These are phyloP conservation scores for Drosophila engyochracea DNA, from an alignment of 2,888 invertebrate genomes.

Conservation along the genomic window DNA sequence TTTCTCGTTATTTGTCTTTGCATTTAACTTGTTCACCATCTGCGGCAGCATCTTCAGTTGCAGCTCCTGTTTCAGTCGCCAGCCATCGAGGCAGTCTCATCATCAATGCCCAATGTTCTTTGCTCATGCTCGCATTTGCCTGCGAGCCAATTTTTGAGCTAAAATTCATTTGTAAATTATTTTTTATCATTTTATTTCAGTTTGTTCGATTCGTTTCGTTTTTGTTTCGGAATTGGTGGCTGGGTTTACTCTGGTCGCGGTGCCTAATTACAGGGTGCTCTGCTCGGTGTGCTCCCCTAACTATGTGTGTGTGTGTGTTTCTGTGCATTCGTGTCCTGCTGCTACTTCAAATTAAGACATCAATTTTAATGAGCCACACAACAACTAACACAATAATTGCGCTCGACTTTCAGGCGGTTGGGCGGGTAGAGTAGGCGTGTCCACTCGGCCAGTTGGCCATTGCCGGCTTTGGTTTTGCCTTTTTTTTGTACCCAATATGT, in stretches of 20 bases:
- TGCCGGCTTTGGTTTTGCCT: slow-evolving; percentile 62
- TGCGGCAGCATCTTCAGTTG: slow-evolving; percentile 4
- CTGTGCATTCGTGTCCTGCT: slow-evolving; percentile 53
- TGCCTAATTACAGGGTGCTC: slow-evolving; percentile 77
- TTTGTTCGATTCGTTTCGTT: slow-evolving; percentile 39
- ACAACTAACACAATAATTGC: slow-evolving; percentile 77
- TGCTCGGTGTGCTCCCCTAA: slow-evolving; percentile 25
- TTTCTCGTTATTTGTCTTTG: slow-evolving; percentile 75
- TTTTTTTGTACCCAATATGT: slow-evolving; percentile 19
- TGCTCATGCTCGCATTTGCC: slow-evolving; percentile 43
- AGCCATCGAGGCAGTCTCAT: slow-evolving; percentile 14
- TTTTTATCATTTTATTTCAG: slow-evolving; percentile 71
- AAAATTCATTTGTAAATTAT: slow-evolving; percentile 78
- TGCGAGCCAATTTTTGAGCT: slow-evolving; percentile 70
- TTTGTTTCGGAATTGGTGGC: slow-evolving; percentile 26
- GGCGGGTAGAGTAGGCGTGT: slow-evolving; percentile 65
- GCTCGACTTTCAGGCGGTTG: slow-evolving; percentile 34
- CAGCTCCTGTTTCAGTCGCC: slow-evolving; percentile 36
- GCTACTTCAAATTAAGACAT: slow-evolving; percentile 77
- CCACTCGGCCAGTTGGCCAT: slow-evolving; percentile 47
- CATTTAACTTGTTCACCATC: slow-evolving; percentile 58
- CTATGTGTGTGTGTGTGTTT: slow-evolving; percentile 10
- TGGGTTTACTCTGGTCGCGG: slow-evolving; percentile 50
- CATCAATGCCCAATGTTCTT: slow-evolving; percentile 27
- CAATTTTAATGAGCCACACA: slow-evolving; percentile 77